Evolutionary conservation across 1,140 invertebrate genomes (phyloP).

Genomic region (Drosophila lowei): DNA sequence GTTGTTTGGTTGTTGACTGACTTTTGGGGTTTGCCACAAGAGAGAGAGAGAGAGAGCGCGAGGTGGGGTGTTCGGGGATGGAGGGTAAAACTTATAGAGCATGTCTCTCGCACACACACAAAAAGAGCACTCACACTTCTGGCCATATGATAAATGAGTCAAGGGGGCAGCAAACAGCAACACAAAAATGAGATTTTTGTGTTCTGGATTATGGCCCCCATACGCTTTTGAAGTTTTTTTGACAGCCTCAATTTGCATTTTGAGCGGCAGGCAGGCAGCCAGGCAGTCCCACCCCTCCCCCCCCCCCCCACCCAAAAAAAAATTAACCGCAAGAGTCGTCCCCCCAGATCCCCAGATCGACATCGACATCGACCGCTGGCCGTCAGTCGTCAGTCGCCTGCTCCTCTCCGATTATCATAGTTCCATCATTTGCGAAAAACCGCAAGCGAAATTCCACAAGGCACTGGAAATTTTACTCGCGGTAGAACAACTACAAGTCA

Average conservation of each 20-base stretch:
- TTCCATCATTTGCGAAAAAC: too few species aligned
- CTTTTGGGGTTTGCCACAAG: slow-evolving; percentile 48
- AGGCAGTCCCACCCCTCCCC: background rate
- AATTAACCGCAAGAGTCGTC: slow-evolving; percentile 3
- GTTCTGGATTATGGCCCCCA: slow-evolving; percentile 41
- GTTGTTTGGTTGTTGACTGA: slow-evolving; percentile 37
- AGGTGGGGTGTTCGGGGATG: slow-evolving; percentile 19
- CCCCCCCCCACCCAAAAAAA: background rate
- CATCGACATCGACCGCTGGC: too few species aligned
- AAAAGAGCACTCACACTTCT: slow-evolving; percentile 45
- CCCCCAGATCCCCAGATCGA: too few species aligned
- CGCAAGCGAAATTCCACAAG: too few species aligned
- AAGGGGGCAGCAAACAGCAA: slow-evolving; percentile 32
- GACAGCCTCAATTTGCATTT: slow-evolving; percentile 63
- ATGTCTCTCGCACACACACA: slow-evolving; percentile 34
- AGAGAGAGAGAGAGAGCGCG: slow-evolving; percentile 23
- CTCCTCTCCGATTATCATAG: too few species aligned
- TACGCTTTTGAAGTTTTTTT: slow-evolving; percentile 55
- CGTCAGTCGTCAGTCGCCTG: too few species aligned
- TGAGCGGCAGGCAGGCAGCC: slow-evolving; percentile 29
- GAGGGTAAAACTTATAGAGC: slow-evolving; percentile 64
- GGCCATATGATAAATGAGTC: slow-evolving; percentile 71
- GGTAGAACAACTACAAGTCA: too few species aligned
- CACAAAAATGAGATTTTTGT: slow-evolving; percentile 49
- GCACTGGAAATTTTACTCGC: too few species aligned